Conservation (phyloP, 2,888 invertebrate species). For the Watsonalla binaria region DNA sequence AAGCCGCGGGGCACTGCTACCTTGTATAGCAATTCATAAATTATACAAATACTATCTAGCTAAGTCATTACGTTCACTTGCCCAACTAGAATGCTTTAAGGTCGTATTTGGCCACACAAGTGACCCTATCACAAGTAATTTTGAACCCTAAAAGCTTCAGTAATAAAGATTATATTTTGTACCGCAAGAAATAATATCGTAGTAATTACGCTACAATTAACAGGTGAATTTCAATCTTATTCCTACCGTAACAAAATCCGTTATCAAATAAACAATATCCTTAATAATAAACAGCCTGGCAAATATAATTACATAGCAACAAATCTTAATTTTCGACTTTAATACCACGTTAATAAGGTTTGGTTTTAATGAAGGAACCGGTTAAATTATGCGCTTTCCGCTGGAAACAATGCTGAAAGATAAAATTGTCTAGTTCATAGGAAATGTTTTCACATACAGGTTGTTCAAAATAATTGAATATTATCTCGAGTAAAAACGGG, state of each 20-base stretch:
- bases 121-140: too few species aligned
- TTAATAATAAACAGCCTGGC: background rate
- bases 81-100: too few species aligned
- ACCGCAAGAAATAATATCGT: too few species aligned
- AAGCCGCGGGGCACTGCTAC: too few species aligned
- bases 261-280: background rate
- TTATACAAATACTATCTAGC: too few species aligned
- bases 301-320: background rate
- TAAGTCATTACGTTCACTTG: too few species aligned
- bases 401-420: constrained; percentile 35
- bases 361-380: constrained; percentile 8
- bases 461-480: background rate
- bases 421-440: constrained; percentile 20
- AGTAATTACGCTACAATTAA: too few species aligned
- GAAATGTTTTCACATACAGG: background rate
- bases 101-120: too few species aligned
- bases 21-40: too few species aligned
- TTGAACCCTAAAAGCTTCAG: too few species aligned
- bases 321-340: constrained; percentile 7
- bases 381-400: constrained; percentile 19
- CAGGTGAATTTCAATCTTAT: background rate
- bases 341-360: constrained; percentile 9
- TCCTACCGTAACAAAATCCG: background rate
- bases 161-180: too few species aligned
- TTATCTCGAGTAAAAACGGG: too few species aligned